Percentiles rank a stretch among this genome's conserved stretches.
Conservation (phyloP, 2,888 invertebrate genomes). For the Acronicta alni region DNA sequence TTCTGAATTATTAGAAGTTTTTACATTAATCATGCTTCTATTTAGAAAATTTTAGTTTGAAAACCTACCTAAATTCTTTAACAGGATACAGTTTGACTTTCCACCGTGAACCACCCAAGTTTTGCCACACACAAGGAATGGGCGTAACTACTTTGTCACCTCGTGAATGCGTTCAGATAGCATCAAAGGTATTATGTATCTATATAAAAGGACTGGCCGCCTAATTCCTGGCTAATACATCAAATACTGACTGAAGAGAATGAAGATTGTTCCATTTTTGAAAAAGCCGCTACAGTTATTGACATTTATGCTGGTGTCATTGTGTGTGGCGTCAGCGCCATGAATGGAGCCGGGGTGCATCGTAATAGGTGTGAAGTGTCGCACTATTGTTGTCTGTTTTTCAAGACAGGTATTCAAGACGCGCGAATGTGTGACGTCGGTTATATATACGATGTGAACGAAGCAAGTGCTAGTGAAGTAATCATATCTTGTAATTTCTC, state of each 20-base stretch:
- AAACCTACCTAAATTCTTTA: conserved; percentile 25
- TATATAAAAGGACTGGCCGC: conserved; percentile 78
- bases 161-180: conserved; percentile 75
- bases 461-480: conserved; percentile 38
- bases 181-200: conserved; percentile 73
- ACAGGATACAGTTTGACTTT: conserved; percentile 23
- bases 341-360: conserved; percentile 83
- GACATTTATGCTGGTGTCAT: conserved; percentile 85
- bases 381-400: conserved; percentile 73
- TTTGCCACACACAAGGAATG: conserved; percentile 82
- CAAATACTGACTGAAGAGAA: conserved; percentile 77
- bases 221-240: conserved; percentile 88
- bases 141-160: conserved; percentile 86
- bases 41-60: conserved; percentile 29
- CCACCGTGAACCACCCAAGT: conserved; percentile 77
- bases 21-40: conserved; percentile 57
- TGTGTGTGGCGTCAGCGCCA: conserved; percentile 83
- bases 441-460: conserved; percentile 59
- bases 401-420: conserved; percentile 75
- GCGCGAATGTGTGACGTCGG: conserved; percentile 65
- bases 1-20: conserved; percentile 50
- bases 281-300: conserved; percentile 79
- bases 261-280: conserved; percentile 77
- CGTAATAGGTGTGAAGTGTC: conserved; percentile 89
- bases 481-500: conserved; percentile 12